phyloP scores from a whole-genome alignment of 2,797 vertebrate genomes.

The Chelmon rostratus region DNA sequence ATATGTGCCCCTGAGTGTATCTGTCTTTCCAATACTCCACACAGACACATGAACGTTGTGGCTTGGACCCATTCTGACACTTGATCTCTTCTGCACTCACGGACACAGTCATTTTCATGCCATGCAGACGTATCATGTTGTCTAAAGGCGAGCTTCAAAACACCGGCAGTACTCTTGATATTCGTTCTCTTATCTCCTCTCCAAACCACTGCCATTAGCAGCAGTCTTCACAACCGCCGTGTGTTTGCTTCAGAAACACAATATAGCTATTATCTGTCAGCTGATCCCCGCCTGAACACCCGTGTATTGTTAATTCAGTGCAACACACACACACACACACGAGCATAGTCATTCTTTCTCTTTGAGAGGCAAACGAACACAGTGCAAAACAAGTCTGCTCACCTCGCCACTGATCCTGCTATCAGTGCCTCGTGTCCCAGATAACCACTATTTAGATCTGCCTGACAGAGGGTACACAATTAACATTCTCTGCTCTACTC shows the following conservation, averaged over 20 bases:
- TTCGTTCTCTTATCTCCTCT: constrained; percentile 75
- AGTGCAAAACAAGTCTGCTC: constrained; percentile 65
- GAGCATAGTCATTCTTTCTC: constrained; percentile 54
- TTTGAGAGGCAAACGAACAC: constrained; percentile 54
- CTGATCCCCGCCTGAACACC: constrained; percentile 76
- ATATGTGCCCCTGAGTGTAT: too few relatives aligned
- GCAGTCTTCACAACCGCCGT: constrained; percentile 65
- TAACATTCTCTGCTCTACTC: constrained; percentile 56
- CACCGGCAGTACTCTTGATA: constrained; percentile 61
- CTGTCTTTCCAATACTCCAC: constrained; percentile 18
- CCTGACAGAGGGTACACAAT: constrained; percentile 57
- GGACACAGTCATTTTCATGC: constrained; percentile 70
- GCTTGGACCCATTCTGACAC: constrained; percentile 43
- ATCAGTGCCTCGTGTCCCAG: constrained; percentile 61
- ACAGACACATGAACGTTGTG: constrained; percentile 30
- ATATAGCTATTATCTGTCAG: constrained; percentile 84
- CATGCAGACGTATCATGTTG: constrained; percentile 64
- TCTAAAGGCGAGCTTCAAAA: constrained; percentile 73
- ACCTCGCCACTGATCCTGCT: constrained; percentile 57
- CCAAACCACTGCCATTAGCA: constrained; percentile 83
- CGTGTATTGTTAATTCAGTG: constrained; percentile 73
- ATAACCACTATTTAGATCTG: constrained; percentile 66
- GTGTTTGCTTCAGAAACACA: constrained; percentile 81
- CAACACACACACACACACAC: constrained; percentile 45
- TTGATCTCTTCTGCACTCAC: constrained; percentile 46